Conservation (phyloP, 2,797 vertebrate species). For the Apodemus agrarius region DNA sequence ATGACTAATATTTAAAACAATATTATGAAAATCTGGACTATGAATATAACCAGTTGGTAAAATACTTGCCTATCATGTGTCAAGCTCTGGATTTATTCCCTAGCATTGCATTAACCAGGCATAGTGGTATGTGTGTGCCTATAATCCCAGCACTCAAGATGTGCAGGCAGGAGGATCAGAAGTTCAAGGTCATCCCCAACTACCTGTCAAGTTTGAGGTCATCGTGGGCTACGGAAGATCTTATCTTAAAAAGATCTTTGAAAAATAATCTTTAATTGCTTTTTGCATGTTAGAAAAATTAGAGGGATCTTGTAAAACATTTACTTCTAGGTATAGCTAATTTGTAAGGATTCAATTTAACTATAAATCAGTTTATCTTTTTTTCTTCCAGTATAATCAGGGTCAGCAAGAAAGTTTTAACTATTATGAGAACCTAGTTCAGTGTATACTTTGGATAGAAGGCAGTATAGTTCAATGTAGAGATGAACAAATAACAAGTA, state of each 20-base stretch:
- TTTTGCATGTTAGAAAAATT: background rate
- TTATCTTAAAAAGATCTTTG: background rate
- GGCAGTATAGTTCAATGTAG: background rate
- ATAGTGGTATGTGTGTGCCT: background rate
- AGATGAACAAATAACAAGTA: background rate
- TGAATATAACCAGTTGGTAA: background rate
- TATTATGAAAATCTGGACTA: background rate
- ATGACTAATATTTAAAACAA: background rate
- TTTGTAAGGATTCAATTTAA: background rate
- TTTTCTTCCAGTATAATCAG: background rate
- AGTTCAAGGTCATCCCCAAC: background rate
- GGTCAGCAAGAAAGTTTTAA: conserved; percentile 39
- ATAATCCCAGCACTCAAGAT: background rate
- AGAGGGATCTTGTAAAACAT: background rate
- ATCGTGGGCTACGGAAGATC: background rate
- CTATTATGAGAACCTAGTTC: background rate
- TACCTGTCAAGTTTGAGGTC: background rate
- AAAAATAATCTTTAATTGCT: conserved; percentile 20
- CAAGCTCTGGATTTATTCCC: background rate
- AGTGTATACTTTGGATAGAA: conserved; percentile 28
- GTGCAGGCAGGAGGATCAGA: background rate
- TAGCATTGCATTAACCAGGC: background rate
- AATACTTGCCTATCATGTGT: background rate
- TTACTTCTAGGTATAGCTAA: conserved; percentile 22
- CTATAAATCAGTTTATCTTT: background rate